These are phyloP conservation scores for Aspidoscelis tigris DNA, from an alignment of 2,113 vertebrate species.

Conservation along the genomic window DNA sequence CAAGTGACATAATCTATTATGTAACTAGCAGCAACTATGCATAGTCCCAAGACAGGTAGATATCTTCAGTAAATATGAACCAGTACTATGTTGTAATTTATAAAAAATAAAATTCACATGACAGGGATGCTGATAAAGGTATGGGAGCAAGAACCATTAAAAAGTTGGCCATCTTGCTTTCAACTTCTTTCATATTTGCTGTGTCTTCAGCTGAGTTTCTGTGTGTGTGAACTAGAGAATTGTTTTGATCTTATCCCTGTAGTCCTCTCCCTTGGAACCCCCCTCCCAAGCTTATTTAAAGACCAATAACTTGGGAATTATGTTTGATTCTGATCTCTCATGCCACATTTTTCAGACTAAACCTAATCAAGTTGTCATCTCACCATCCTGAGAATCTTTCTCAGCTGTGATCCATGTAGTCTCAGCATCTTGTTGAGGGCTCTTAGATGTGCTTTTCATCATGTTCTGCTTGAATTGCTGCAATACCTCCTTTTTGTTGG, in stretches of 20 bases:
- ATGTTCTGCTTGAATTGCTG: slow-evolving; percentile 45
- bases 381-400: slow-evolving; percentile 50
- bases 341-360: slow-evolving; percentile 45
- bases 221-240: not conserved
- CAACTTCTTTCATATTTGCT: not conserved
- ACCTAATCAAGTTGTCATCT: slow-evolving; percentile 67
- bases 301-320: slow-evolving; percentile 53
- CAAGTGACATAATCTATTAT: not conserved
- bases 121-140: not conserved
- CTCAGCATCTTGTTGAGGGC: slow-evolving; percentile 22
- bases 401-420: slow-evolving; percentile 53
- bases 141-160: not conserved
- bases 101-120: not conserved
- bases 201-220: not conserved
- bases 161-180: not conserved
- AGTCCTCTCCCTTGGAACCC: not conserved
- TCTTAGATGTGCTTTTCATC: slow-evolving; percentile 52
- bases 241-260: slow-evolving; percentile 33
- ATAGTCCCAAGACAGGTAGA: not conserved
- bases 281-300: slow-evolving; percentile 43
- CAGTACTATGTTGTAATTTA: not conserved
- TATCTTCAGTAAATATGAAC: not conserved
- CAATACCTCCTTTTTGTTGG: slow-evolving; percentile 46
- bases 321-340: slow-evolving; percentile 61
- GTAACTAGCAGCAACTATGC: not conserved